These are phyloP conservation scores for Anhinga rufa DNA, from an alignment of 2,113 vertebrate genomes.

Conservation along the genomic window DNA sequence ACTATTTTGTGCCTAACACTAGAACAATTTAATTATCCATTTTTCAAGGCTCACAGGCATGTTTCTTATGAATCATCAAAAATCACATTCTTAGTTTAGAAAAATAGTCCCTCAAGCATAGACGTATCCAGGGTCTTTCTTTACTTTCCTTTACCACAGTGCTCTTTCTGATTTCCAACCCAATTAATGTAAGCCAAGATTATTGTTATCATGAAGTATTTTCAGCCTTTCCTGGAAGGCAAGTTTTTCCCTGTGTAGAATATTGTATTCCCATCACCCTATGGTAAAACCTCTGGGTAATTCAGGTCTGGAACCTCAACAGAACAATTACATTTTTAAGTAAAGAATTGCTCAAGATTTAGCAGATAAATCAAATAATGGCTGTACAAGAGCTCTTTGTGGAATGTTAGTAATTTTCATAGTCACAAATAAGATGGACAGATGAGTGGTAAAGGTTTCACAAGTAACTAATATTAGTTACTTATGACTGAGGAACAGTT, in stretches of 20 bases:
- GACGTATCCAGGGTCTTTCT: not conserved
- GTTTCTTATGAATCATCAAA: conserved; percentile 9
- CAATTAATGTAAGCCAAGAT: not conserved
- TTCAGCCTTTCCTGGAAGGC: conserved; percentile 5
- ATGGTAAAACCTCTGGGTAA: not conserved
- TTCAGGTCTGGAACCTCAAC: not conserved
- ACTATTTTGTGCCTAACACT: not conserved
- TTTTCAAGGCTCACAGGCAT: not conserved
- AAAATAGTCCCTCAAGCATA: not conserved
- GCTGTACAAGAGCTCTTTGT: not conserved
- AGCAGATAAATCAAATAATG: not conserved
- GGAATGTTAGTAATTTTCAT: not conserved
- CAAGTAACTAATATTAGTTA: not conserved
- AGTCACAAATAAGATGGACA: not conserved
- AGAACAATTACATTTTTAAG: not conserved
- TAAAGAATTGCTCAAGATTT: not conserved
- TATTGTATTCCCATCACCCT: not conserved
- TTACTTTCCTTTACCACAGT: not conserved
- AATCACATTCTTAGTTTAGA: not conserved
- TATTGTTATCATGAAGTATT: not conserved
- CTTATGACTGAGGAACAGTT: not conserved
- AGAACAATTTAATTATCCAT: conserved; percentile 16
- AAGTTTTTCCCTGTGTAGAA: not conserved
- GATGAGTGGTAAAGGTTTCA: not conserved
- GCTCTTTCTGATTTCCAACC: not conserved